These are phyloP conservation scores for Diphyllodes magnificus DNA, from an alignment of 2,113 vertebrate species.

Conservation along the genomic window DNA sequence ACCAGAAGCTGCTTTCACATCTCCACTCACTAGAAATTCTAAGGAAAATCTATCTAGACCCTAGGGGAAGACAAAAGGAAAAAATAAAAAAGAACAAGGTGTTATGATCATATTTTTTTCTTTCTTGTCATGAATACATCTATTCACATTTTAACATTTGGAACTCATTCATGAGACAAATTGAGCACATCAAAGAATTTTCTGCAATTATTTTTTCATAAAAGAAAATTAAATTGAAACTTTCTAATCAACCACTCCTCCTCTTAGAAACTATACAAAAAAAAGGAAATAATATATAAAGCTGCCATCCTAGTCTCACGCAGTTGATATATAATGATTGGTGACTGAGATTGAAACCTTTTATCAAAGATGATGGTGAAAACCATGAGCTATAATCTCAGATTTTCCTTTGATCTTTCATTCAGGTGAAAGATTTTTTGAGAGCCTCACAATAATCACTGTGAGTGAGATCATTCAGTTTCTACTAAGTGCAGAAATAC, in stretches of 20 bases:
- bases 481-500: not conserved
- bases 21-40: not conserved
- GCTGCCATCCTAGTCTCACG: not conserved
- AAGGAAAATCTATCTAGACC: not conserved
- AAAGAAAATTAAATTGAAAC: not conserved
- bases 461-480: not conserved
- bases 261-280: not conserved
- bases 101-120: not conserved
- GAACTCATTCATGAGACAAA: not conserved
- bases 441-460: not conserved
- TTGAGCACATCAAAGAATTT: not conserved
- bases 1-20: not conserved
- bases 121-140: not conserved
- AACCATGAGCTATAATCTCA: not conserved
- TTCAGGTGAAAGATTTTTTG: not conserved
- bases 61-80: accelerated
- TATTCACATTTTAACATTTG: not conserved
- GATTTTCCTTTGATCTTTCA: not conserved
- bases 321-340: not conserved
- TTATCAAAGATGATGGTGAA: not conserved
- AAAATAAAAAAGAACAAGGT: not conserved
- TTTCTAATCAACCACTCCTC: not conserved
- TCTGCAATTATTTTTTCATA: not conserved
- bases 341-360: not conserved
- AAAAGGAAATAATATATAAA: not conserved